Conservation (phyloP, 2,888 invertebrate species). For the Lasioglossum zephyrum region DNA sequence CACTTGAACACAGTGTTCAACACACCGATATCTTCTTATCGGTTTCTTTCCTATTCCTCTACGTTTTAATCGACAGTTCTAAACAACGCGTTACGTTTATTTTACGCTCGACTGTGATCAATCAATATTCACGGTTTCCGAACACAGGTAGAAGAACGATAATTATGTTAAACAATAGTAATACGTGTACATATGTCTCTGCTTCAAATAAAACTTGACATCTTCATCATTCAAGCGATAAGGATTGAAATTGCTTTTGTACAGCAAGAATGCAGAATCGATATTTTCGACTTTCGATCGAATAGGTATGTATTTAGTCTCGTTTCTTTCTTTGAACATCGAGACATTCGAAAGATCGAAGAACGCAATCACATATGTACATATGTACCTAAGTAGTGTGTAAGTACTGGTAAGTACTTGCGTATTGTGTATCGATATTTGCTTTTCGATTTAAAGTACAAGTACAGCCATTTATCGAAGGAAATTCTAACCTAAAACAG, state of each 20-base stretch:
- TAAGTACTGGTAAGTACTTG: neutral
- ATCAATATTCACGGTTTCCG: neutral
- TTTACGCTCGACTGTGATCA: neutral
- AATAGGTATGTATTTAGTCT: neutral
- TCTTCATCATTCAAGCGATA: neutral
- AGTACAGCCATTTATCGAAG: conserved; percentile 68
- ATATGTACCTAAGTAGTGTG: neutral
- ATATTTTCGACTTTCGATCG: neutral
- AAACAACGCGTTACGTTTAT: too few relatives aligned
- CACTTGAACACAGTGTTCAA: neutral
- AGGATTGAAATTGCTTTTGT: neutral
- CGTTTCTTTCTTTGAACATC: neutral
- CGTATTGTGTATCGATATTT: conserved; percentile 1
- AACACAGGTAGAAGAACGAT: neutral
- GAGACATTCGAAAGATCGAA: conserved; percentile 15
- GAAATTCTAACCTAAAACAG: conserved; percentile 67
- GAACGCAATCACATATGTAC: neutral
- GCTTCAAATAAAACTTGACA: neutral
- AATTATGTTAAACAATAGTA: neutral
- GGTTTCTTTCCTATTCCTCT: neutral
- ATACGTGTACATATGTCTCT: neutral
- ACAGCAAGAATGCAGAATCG: neutral
- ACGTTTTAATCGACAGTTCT: neutral
- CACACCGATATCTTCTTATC: neutral
- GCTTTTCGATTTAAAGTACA: conserved; percentile 52